Evolutionary conservation across 2,797 vertebrate species (phyloP).

Genomic region (Oreortyx pictus): DNA sequence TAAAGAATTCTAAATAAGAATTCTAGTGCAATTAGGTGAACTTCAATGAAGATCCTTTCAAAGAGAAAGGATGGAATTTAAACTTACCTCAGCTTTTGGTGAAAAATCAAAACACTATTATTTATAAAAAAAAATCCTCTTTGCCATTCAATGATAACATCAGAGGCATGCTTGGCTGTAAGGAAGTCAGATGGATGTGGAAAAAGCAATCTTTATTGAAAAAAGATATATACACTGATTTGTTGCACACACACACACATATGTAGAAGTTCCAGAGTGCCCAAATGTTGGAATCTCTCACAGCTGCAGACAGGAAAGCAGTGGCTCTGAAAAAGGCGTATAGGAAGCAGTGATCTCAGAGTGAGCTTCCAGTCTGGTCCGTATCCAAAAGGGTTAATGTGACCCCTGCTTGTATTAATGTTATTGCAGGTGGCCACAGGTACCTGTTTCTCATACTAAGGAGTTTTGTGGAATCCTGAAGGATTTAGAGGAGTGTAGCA

Average conservation of each 20-base stretch:
- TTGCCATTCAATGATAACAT: not conserved
- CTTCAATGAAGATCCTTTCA: not conserved
- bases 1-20: not conserved
- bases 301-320: not conserved
- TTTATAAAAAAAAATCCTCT: accelerated
- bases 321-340: not conserved
- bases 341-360: not conserved
- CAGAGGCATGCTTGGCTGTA: not conserved
- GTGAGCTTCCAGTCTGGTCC: accelerated
- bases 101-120: not conserved
- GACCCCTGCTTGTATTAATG: not conserved
- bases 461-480: not conserved
- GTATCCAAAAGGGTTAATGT: not conserved
- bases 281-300: not conserved
- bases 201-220: not conserved
- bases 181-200: not conserved
- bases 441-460: not conserved
- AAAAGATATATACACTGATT: no score
- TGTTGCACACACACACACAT: not conserved
- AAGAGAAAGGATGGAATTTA: not conserved
- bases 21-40: not conserved
- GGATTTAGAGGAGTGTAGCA: not conserved
- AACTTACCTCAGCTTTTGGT: not conserved
- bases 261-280: not conserved
- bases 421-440: not conserved